A percentile compares a stretch with the other conserved stretches of the same genome.
These are phyloP conservation scores for Teleogryllus oceanicus DNA, from an alignment of 2,888 invertebrate genomes.

Conservation along the genomic window DNA sequence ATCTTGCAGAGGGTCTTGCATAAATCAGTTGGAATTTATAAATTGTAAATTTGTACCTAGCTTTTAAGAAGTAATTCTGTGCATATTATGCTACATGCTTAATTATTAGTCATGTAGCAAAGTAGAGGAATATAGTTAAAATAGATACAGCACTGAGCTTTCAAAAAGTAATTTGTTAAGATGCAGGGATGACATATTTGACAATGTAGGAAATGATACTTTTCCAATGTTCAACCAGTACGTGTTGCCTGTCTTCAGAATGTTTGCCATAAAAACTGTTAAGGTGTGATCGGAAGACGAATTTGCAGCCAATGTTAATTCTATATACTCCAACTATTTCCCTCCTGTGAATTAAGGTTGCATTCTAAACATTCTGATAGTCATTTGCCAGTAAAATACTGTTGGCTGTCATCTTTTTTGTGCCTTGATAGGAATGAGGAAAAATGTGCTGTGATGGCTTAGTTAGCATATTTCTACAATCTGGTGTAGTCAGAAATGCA, in stretches of 20 bases:
- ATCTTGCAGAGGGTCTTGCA: background rate
- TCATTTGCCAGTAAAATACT: background rate
- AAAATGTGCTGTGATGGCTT: background rate
- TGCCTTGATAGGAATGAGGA: background rate
- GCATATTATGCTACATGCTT: constrained; percentile 18
- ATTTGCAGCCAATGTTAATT: no score
- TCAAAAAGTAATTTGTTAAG: background rate
- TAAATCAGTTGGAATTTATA: background rate
- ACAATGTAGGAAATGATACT: no score
- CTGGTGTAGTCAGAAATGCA: no score
- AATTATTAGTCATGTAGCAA: background rate
- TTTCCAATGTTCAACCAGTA: no score
- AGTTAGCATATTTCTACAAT: background rate
- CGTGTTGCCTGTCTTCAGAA: no score
- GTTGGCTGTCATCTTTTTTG: background rate
- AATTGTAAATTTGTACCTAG: constrained; percentile 18
- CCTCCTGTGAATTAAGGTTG: background rate
- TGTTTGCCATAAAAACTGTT: no score
- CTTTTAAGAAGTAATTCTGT: constrained; percentile 10
- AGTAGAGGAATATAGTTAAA: background rate
- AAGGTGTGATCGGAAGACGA: no score
- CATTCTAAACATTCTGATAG: no score
- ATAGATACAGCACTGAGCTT: background rate
- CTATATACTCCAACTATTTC: background rate
- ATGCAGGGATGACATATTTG: background rate